A percentile compares a stretch with the other conserved stretches of the same genome.
Evolutionary conservation across 2,888 invertebrate species (phyloP).

Genomic region (Diloba caeruleocephala): DNA sequence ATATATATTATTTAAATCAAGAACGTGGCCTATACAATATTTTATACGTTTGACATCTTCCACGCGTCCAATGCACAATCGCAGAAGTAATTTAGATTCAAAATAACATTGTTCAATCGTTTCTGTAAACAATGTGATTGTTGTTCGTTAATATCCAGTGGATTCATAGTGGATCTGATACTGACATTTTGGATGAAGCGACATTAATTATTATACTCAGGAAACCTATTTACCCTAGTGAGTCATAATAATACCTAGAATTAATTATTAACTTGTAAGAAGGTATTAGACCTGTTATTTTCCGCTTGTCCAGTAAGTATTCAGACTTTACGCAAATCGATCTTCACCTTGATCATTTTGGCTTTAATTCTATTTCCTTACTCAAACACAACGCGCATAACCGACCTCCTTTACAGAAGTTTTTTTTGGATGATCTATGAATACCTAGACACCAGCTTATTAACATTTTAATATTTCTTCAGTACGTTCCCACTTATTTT

Average conservation of each 20-base stretch:
- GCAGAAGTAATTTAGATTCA: background rate
- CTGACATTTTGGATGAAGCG: conserved; percentile 18
- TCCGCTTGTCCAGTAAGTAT: conserved; percentile 23
- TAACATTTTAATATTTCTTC: background rate
- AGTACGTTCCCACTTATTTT: background rate
- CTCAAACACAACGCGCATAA: conserved; percentile 30
- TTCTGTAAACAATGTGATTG: conserved; percentile 21
- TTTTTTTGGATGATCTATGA: conserved; percentile 9
- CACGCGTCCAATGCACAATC: too few species aligned
- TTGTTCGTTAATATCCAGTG: conserved; percentile 16
- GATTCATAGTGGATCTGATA: conserved; percentile 24
- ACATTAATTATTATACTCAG: conserved; percentile 23
- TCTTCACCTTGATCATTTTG: conserved; percentile 53
- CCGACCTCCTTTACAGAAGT: conserved; percentile 33
- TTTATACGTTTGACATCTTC: too few species aligned
- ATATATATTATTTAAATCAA: conserved; percentile 1
- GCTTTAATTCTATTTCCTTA: conserved; percentile 56
- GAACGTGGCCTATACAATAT: conserved; percentile 2
- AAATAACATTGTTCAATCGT: background rate
- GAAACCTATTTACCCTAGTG: conserved; percentile 24
- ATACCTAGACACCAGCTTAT: background rate
- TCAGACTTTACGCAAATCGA: conserved; percentile 43
- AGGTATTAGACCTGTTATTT: conserved; percentile 13
- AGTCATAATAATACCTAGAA: conserved; percentile 40
- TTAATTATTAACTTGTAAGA: conserved; percentile 28